Evolutionary conservation across 1,140 invertebrate species (phyloP).

Genomic region (Drosophila malerkotliana): DNA sequence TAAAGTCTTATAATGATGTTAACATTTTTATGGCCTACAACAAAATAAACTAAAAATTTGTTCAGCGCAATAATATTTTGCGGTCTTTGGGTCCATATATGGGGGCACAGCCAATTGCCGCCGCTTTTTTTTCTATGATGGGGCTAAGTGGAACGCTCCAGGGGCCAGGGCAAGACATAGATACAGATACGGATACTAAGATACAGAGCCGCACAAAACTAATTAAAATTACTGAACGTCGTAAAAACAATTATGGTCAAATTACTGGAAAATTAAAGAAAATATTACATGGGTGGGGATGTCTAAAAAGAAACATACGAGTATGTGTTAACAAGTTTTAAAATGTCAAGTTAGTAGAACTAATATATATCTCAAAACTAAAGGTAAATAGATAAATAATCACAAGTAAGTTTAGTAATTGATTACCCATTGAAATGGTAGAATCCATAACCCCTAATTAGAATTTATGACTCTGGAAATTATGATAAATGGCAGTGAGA

Average conservation of each 20-base stretch:
- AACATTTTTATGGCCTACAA: constrained; percentile 78
- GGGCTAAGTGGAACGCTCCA: constrained; percentile 36
- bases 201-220: constrained; percentile 41
- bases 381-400: too few relatives aligned
- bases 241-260: constrained; percentile 51
- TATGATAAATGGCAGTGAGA: constrained; percentile 24
- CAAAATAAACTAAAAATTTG: constrained; percentile 78
- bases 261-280: constrained; percentile 52
- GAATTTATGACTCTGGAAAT: constrained; percentile 28
- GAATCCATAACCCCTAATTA: constrained; percentile 23
- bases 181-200: constrained; percentile 18
- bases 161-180: constrained; percentile 10
- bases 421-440: neutral
- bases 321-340: neutral
- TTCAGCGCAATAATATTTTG: constrained; percentile 72
- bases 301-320: neutral
- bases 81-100: constrained; percentile 57
- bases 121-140: constrained; percentile 9
- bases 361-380: neutral
- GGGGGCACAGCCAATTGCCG: constrained; percentile 58
- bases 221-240: constrained; percentile 63
- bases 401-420: neutral
- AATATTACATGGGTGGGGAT: constrained; percentile 3
- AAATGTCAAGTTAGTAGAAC: neutral
- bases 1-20: constrained; percentile 79